These are phyloP conservation scores for Chloropsis cyanopogon DNA, from an alignment of 2,113 vertebrate genomes.

Conservation along the genomic window DNA sequence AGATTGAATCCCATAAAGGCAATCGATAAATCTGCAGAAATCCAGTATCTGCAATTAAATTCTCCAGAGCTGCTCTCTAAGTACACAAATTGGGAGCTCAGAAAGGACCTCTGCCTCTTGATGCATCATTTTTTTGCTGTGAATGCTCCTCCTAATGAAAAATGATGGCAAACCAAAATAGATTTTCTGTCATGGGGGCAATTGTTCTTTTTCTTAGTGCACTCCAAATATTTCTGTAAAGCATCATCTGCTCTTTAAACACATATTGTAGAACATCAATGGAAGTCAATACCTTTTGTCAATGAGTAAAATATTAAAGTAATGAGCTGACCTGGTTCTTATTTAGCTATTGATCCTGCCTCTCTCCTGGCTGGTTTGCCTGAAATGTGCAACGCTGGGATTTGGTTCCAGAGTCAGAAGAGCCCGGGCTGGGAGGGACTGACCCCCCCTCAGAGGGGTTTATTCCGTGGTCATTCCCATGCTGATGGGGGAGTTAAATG, in stretches of 20 bases:
- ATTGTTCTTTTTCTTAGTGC: not conserved
- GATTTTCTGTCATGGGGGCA: constrained; percentile 33
- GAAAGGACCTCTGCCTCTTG: not conserved
- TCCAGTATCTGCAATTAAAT: not conserved
- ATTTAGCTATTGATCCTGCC: not conserved
- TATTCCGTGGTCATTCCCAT: rapidly evolving
- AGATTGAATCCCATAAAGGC: not conserved
- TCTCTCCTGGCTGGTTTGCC: not conserved
- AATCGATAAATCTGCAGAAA: not conserved
- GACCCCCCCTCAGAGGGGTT: rapidly evolving
- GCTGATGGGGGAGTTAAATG: not conserved
- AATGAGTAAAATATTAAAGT: constrained; percentile 16
- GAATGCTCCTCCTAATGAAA: not conserved
- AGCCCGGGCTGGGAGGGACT: not conserved
- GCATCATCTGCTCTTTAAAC: constrained; percentile 37
- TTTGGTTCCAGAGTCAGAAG: not conserved
- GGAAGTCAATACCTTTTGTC: not conserved
- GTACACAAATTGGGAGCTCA: not conserved
- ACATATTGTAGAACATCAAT: not conserved
- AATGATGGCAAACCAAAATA: not conserved
- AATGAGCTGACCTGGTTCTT: not conserved
- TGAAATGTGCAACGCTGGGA: not conserved
- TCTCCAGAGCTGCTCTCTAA: not conserved
- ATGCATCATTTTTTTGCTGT: not conserved
- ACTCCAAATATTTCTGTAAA: constrained; percentile 4